These are phyloP conservation scores for Noctilio leporinus DNA, from an alignment of 2,113 vertebrate species.

Conservation along the genomic window DNA sequence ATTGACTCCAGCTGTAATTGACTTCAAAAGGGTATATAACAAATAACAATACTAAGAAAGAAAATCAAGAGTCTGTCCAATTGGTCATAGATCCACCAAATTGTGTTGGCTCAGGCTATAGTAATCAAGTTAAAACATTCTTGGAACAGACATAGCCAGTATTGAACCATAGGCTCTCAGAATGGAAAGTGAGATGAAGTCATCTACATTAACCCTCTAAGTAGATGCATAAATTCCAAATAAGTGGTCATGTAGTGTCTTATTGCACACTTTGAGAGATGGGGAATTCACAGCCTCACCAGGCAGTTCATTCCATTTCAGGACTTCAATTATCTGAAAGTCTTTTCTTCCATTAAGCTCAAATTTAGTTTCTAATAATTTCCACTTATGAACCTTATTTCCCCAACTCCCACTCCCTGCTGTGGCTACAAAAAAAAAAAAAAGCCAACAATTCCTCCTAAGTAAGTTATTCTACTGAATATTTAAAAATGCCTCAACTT, in stretches of 20 bases:
- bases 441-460: not conserved
- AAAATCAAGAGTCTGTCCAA: not conserved
- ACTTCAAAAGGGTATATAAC: constrained; percentile 4
- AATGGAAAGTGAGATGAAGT: not conserved
- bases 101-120: not conserved
- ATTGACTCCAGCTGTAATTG: constrained; percentile 10
- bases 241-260: constrained; percentile 1
- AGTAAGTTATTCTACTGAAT: not conserved
- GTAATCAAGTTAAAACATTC: constrained; percentile 41
- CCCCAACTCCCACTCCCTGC: no score
- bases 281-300: not conserved
- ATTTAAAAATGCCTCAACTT: not conserved
- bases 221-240: constrained; percentile 14
- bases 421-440: not conserved
- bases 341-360: constrained; percentile 34
- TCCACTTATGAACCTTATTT: not conserved
- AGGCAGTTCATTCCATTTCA: not conserved
- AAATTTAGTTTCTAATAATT: constrained; percentile 27
- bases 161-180: not conserved
- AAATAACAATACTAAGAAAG: constrained; percentile 30
- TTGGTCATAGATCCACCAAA: constrained; percentile 34
- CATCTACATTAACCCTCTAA: constrained; percentile 9
- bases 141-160: not conserved
- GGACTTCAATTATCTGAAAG: constrained; percentile 13
- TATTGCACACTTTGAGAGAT: not conserved